Conservation (phyloP, 2,888 invertebrate genomes). For the Craniophora ligustri region DNA sequence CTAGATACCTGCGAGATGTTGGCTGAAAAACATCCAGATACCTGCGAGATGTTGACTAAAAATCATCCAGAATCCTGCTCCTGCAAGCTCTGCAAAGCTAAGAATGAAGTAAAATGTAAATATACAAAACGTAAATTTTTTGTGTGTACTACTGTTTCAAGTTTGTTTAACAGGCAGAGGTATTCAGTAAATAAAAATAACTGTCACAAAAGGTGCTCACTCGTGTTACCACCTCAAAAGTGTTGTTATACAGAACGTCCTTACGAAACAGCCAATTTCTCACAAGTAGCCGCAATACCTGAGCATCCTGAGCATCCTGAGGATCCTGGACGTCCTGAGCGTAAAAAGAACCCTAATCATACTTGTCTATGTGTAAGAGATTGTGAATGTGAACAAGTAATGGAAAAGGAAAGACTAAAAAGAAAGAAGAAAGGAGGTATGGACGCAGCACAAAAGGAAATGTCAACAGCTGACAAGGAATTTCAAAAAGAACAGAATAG, state of each 20-base stretch:
- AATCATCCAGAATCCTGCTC: conserved; percentile 1
- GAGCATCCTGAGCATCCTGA: neutral
- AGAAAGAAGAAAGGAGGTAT: conserved; percentile 10
- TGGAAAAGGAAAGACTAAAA: conserved; percentile 8
- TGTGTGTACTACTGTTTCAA: conserved; percentile 18
- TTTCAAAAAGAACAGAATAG: conserved; percentile 44
- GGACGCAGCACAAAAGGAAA: conserved; percentile 6
- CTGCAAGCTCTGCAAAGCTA: conserved; percentile 1
- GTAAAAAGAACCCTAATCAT: neutral
- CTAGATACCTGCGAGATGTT: too few species aligned
- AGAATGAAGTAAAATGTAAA: neutral
- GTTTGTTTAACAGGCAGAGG: conserved; percentile 1
- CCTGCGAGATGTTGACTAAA: neutral
- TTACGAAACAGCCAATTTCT: neutral
- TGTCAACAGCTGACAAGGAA: conserved; percentile 30
- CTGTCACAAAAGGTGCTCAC: conserved; percentile 18
- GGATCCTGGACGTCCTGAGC: neutral
- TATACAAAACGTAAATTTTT: conserved; percentile 13
- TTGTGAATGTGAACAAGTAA: conserved; percentile 12
- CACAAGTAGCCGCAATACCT: conserved; percentile 1
- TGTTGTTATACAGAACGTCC: neutral
- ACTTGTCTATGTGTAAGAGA: neutral
- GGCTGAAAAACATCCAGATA: too few species aligned
- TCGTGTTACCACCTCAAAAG: conserved; percentile 4
- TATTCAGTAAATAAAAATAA: conserved; percentile 1